Evolutionary conservation across 2,113 vertebrate species (phyloP).

Genomic region (Brachirus orientalis): DNA sequence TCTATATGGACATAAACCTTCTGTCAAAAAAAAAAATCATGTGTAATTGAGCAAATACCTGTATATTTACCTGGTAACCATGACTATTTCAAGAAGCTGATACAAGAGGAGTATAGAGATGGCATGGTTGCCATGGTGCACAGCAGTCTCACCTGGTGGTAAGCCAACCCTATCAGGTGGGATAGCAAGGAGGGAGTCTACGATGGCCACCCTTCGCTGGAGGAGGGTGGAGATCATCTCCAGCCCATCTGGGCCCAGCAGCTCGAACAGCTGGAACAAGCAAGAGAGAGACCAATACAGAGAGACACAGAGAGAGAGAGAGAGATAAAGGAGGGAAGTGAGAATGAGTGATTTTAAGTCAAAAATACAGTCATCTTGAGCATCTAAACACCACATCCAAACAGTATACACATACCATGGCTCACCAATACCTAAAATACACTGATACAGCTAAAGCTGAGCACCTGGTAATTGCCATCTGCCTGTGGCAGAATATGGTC

Average conservation of each 20-base stretch:
- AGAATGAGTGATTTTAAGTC: slow-evolving; percentile 1
- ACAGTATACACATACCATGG: slow-evolving; percentile 42
- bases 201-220: slow-evolving; percentile 87
- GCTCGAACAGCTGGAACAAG: slow-evolving; percentile 89
- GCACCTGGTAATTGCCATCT: slow-evolving; percentile 76
- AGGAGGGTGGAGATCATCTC: slow-evolving; percentile 95
- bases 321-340: background rate
- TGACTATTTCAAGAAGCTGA: background rate
- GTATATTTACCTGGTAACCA: background rate
- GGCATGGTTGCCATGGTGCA: slow-evolving; percentile 14
- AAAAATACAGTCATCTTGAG: slow-evolving; percentile 18
- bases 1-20: no score
- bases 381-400: slow-evolving; percentile 5
- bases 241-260: slow-evolving; percentile 93
- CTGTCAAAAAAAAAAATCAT: no score
- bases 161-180: slow-evolving; percentile 81
- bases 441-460: slow-evolving; percentile 52
- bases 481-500: slow-evolving; percentile 65
- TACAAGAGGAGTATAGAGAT: slow-evolving; percentile 4
- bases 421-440: slow-evolving; percentile 19
- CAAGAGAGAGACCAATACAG: background rate
- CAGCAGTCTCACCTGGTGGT: slow-evolving; percentile 82
- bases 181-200: slow-evolving; percentile 84
- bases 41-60: no score
- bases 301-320: slow-evolving; percentile 76